phyloP scores from a whole-genome alignment of 2,797 vertebrate genomes.

The Gymnoscopelus microlampas region DNA sequence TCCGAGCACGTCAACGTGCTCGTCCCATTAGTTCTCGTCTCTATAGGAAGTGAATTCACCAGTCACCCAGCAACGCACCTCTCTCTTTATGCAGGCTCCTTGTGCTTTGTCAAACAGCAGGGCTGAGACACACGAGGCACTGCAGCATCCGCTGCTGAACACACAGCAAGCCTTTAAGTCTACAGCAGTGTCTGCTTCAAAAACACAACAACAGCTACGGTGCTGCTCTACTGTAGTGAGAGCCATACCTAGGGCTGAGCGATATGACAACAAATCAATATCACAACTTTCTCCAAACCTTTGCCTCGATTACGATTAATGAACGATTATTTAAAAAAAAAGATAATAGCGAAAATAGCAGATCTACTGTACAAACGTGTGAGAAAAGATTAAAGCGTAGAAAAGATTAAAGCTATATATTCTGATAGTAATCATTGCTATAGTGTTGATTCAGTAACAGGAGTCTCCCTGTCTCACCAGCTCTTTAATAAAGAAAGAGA shows the following conservation, averaged over 20 bases:
- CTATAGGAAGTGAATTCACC: background rate
- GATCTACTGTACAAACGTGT: no score
- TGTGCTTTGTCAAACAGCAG: background rate
- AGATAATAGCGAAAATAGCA: no score
- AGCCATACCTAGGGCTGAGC: no score
- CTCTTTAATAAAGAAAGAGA: no score
- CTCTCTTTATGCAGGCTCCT: background rate
- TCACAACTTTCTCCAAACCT: no score
- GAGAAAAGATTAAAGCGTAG: no score
- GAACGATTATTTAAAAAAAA: no score
- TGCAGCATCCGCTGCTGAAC: background rate
- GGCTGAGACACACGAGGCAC: background rate
- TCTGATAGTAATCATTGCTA: background rate
- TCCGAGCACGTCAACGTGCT: background rate
- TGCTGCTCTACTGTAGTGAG: no score
- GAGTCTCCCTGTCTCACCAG: no score
- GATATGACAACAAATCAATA: no score
- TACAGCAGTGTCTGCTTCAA: background rate
- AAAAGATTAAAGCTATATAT: background rate
- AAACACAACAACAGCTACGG: background rate
- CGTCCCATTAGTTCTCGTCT: background rate
- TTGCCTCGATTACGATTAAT: no score
- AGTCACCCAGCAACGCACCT: background rate
- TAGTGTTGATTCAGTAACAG: no score
- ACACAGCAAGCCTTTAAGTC: background rate